Evolutionary conservation across 37 sponge, comb jelly and placozoan species (phyloP).

Genomic region (Hexactinellida sp.): DNA sequence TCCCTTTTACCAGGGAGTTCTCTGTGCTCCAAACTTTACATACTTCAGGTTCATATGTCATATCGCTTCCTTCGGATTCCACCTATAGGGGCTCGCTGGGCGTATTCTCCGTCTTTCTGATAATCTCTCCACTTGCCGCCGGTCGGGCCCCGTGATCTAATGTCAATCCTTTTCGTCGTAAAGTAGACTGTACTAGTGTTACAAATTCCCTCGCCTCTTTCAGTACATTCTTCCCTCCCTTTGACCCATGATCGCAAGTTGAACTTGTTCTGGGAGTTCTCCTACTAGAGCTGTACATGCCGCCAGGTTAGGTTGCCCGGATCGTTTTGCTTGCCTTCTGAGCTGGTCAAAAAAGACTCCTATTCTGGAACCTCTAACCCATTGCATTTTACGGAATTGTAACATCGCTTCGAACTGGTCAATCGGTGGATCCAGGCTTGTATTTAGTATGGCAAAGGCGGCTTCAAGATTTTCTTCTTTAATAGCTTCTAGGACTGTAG

Average conservation of each 20-base stretch:
- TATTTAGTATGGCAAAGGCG: not conserved
- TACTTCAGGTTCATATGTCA: not conserved
- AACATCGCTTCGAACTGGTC: not conserved
- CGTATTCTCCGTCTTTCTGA: not conserved
- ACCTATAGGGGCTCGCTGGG: not conserved
- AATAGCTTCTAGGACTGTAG: too few relatives aligned
- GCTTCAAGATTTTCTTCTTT: too few relatives aligned
- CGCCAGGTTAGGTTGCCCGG: not conserved
- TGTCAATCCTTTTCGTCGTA: not conserved
- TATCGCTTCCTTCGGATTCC: not conserved
- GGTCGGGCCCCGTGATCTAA: not conserved
- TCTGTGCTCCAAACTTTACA: not conserved
- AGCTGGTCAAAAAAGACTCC: constrained; percentile 2
- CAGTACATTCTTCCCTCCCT: not conserved
- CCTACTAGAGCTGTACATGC: not conserved
- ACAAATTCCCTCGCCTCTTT: not conserved
- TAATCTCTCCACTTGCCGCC: not conserved
- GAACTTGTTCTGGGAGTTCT: not conserved
- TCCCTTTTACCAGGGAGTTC: not conserved
- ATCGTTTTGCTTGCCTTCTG: not conserved
- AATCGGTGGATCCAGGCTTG: not conserved
- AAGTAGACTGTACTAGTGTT: not conserved
- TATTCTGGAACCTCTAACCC: not conserved
- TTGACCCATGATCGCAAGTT: not conserved
- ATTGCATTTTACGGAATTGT: not conserved